Percentiles rank a stretch among this genome's conserved stretches.
Evolutionary conservation across 2,113 vertebrate genomes (phyloP).

Genomic region (Sander vitreus): DNA sequence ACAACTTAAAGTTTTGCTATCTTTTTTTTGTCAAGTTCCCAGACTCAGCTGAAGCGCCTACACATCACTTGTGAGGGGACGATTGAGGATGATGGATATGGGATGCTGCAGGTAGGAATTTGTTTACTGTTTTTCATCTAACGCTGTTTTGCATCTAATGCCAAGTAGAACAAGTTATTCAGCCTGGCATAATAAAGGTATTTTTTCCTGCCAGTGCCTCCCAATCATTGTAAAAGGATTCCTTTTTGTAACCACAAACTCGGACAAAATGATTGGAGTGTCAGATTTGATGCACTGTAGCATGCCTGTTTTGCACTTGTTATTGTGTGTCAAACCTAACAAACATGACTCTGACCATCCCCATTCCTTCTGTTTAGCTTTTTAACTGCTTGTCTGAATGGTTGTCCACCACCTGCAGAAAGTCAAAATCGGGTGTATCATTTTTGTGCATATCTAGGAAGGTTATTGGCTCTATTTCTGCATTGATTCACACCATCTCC

Average conservation of each 20-base stretch:
- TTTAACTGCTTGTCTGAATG: constrained; percentile 20
- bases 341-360: neutral
- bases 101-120: constrained; percentile 94
- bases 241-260: neutral
- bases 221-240: neutral
- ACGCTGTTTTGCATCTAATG: neutral
- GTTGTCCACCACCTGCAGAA: neutral
- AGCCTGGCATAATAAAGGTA: neutral
- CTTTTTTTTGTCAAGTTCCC: constrained; percentile 83
- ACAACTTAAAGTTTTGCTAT: constrained; percentile 7
- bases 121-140: neutral
- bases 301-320: neutral
- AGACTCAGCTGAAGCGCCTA: constrained; percentile 87
- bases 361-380: neutral
- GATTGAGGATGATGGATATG: constrained; percentile 93
- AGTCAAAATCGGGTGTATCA: neutral
- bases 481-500: constrained; percentile 28
- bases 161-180: neutral
- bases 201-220: neutral
- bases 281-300: neutral
- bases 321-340: constrained; percentile 16
- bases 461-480: constrained; percentile 35
- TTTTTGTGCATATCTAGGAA: constrained; percentile 27
- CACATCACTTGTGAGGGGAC: constrained; percentile 95
- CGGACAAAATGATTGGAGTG: neutral